Evolutionary conservation across 2,797 vertebrate species (phyloP), one percentile per base, ranked within the genome.

Genomic region (Apogon talboti): DNA sequence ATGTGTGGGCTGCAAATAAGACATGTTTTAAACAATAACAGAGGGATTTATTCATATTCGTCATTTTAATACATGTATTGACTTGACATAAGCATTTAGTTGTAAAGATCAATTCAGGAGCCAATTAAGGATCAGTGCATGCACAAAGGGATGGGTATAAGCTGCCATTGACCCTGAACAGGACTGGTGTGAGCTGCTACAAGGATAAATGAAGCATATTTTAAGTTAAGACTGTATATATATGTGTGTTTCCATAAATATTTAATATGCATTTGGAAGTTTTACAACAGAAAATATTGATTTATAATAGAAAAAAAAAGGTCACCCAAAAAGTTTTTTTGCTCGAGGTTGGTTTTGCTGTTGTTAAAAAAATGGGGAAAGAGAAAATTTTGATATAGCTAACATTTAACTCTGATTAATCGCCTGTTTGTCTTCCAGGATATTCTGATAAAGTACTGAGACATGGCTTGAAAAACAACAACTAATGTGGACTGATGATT

Each of bases 1-100:
- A 50, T 52, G 21, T 47, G 38, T 50, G 40, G 42, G 38, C n/a
- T 50, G 8, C 24, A 19, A 14, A 49, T n/a, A 42, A 30, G 12
- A 38, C 18, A 37, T 37, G 15, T 24, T 48, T 54, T 54, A 40
- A 37, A 28, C 41, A 35, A 18, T 37, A 52, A 37, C 45, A 19
- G 45, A 35, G 10, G 55, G 42, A 58, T 58, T 58, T 35, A 58
- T 46, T 42, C 42, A 14, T 15, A 13, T 45, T 30, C 21, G n/a
- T 15, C 45, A 24, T 45, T 46, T 58, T 46, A 58, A 35, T 45
- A 58, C 11, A 46, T 28, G 6, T 6, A 58, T 33, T 13, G 41
- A 45, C 55, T 15, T 35, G 41, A 58, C 33, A 58, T 46, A 6
- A 14, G 40, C n/a, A 4, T 44, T 33, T 33, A 30, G n/a, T 8